Base-by-base conservation (phyloP, 2,888 invertebrate genomes). In the Blera fallax region DNA sequence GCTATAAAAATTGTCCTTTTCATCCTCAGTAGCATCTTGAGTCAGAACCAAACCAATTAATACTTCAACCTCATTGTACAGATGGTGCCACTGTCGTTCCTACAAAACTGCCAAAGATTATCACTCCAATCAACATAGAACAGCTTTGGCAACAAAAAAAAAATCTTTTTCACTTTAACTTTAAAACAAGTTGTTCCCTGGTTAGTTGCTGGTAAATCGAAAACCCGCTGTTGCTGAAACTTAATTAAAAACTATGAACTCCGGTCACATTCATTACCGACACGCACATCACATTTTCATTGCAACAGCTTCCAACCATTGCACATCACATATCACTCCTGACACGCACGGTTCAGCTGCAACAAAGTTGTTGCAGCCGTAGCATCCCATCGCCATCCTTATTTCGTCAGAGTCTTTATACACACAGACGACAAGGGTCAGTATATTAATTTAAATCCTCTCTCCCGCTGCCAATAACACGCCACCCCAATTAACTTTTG, bases 391-490 rank as follows among this genome's bases (percentile, higher is more conserved):
- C 34, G 10, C 62, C 40, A 48, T 65, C 62, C 85, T 48, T 72
- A 29, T 72, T 64, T 54, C 67, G 48, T 76, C 76, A 84, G 52
- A 56, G 48, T 40, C 79, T 58, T 14, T 78, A n/a, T n/a, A n/a
- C 72, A 29, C 52, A 79, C 60, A 70, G 45, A 85, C 72, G 67
- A 67, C 85, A 81, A 50, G 85, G 85, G 85, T 77, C 85, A 85
- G 76, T 85, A 81, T 85, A 85, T 85, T 83, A 85, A 85, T 85
- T 85, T 85, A 85, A 85, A 85, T 85, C 72, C 76, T 85, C 72
- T 70, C 70, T 62, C 72, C 67, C 45, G 72, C 67, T 85, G 76
- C 85, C 85, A 85, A 85, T 85, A 81, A 85, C 85, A 85, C 67
- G 72, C 85, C 81, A 77, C 65, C 70, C 85, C 85, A 85, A 81